Evolutionary conservation across 2,113 vertebrate genomes (phyloP).

Genomic region (Pterocles burchelli): DNA sequence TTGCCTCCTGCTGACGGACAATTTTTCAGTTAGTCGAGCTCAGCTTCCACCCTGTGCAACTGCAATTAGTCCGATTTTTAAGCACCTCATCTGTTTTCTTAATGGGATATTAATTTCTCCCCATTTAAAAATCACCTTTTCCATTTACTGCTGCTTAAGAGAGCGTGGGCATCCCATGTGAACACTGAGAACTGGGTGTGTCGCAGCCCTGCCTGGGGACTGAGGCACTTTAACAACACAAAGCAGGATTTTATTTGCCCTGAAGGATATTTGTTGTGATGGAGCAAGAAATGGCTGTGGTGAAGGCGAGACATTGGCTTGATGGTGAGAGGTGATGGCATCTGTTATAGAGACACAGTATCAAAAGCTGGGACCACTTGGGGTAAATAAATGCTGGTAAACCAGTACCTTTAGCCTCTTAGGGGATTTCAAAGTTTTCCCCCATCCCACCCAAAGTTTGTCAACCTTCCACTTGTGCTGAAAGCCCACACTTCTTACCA

Average conservation of each 20-base stretch:
- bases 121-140: background rate
- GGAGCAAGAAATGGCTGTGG: background rate
- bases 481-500: fast-evolving
- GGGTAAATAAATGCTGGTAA: background rate
- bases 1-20: background rate
- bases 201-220: background rate
- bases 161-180: fast-evolving
- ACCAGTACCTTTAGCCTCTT: background rate
- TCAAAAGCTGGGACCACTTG: background rate
- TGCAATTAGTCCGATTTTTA: background rate
- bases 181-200: background rate
- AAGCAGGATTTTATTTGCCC: background rate
- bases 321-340: background rate
- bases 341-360: background rate
- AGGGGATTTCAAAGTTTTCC: background rate
- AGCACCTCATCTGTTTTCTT: background rate
- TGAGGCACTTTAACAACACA: fast-evolving
- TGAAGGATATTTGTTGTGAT: background rate
- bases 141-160: background rate
- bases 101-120: background rate
- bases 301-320: fast-evolving
- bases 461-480: too few species aligned
- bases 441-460: too few species aligned
- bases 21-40: background rate
- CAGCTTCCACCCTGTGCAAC: background rate